Base-by-base conservation (phyloP, 2,888 invertebrate species). In the Notodonta ziczac region DNA sequence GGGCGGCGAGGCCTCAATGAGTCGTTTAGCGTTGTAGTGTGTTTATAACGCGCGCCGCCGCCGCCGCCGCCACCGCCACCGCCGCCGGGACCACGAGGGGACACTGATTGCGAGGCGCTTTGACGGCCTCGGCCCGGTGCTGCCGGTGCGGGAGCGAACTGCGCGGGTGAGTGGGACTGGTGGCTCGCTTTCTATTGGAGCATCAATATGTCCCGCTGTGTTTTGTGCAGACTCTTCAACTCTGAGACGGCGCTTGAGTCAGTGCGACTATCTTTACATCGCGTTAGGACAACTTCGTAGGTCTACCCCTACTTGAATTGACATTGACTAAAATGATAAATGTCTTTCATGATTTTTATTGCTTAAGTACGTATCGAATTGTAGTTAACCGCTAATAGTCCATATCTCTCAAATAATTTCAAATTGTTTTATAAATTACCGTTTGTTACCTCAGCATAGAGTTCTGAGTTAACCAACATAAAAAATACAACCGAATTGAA, bases 51-150 rank as follows among this genome's bases (percentile, higher is more conserved):
- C 50, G 48, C n/a, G 46, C 50, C 14, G 50, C 50, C 50, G 35
- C 35, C 7, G 7, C 35, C 35, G 35, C 6, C 35, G n/a, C n/a
- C n/a, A n/a, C n/a, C n/a, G 35, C 35, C 4, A 5, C 35, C 4
- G 6, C 35, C n/a, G 42, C 4, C 50, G 44, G 16, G 56, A 16
- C n/a, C 9, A 16, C 48, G 57, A 57, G 57, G 57, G 57, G 57
- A 57, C 57, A 50, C 56, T 56, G 56, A 56, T 56, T 46, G 46
- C 56, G 44, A 24, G 46, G 24, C 56, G 32, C 50, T 50, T 16
- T 16, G 50, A 46, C 16, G 16, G 50, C 50, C 50, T 16, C 16
- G 14, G 46, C 9, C 50, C 50, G 16, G 50, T 12, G 50, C 16
- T 8, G 50, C 14, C 16, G 50, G 16, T 9, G 50, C 50, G 50